A percentile compares a stretch with the other conserved stretches of the same genome.
phyloP scores from a whole-genome alignment of 37 sponge, comb jelly and placozoan species.

The Bolinopsis microptera region DNA sequence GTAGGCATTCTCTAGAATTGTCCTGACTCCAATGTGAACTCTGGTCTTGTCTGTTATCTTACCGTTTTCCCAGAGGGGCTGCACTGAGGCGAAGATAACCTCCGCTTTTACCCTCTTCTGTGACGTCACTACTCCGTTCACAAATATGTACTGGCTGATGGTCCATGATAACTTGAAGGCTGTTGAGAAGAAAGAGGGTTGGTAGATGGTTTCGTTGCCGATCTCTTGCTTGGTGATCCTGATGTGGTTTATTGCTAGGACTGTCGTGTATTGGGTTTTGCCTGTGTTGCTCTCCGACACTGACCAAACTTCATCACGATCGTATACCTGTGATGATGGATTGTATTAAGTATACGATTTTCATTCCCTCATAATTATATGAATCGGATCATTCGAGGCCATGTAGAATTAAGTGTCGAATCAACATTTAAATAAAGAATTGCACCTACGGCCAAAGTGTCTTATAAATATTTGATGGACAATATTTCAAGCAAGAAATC shows the following conservation, averaged over 20 bases:
- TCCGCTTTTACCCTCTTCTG: neutral
- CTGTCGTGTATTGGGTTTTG: neutral
- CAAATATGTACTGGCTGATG: conserved; percentile 39
- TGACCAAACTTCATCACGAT: neutral
- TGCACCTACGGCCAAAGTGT: too few relatives aligned
- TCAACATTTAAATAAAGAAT: too few relatives aligned
- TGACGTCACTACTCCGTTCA: neutral
- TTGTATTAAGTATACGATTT: too few relatives aligned
- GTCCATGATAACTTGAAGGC: neutral
- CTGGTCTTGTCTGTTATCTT: neutral
- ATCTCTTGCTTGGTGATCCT: neutral
- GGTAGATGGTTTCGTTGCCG: neutral
- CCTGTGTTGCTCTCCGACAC: neutral
- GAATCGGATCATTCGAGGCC: too few relatives aligned
- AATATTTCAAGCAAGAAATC: too few relatives aligned
- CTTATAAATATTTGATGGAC: too few relatives aligned
- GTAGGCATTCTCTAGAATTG: conserved; percentile 1
- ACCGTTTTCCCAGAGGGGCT: neutral
- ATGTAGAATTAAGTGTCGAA: too few relatives aligned
- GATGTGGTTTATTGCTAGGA: neutral
- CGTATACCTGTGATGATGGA: neutral
- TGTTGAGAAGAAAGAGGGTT: neutral
- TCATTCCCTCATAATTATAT: too few relatives aligned
- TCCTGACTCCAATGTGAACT: neutral
- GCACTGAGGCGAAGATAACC: neutral